phyloP scores from a whole-genome alignment of 2,888 invertebrate genomes.

The Xylophagus ater region DNA sequence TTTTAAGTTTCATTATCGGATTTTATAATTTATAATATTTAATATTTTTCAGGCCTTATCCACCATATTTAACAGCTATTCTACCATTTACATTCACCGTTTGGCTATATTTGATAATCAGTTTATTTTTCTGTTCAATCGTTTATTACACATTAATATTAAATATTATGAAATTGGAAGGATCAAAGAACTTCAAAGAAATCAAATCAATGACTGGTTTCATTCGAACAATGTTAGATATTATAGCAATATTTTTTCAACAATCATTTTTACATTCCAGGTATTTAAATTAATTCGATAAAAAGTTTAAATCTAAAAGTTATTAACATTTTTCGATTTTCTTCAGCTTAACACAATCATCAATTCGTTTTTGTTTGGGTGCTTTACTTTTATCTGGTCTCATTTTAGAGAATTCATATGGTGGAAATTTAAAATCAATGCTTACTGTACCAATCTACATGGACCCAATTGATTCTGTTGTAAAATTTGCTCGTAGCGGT shows the following conservation, averaged over 20 bases:
- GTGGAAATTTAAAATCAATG: constrained; percentile 33
- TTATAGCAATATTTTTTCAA: constrained; percentile 33
- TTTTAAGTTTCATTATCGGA: too few relatives aligned
- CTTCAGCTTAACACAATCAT: constrained; percentile 25
- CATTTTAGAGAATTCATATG: constrained; percentile 34
- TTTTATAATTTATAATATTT: background rate
- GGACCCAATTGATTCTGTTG: constrained; percentile 29
- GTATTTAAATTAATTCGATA: constrained; percentile 17
- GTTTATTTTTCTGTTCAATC: constrained; percentile 24
- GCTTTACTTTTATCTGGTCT: constrained; percentile 30
- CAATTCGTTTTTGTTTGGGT: constrained; percentile 29
- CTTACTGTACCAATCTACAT: constrained; percentile 31
- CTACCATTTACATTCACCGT: constrained; percentile 27
- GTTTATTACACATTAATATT: too few relatives aligned
- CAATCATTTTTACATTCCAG: constrained; percentile 28
- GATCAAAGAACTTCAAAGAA: background rate
- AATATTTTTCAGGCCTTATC: constrained; percentile 23
- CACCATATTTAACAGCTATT: constrained; percentile 30
- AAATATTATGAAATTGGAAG: constrained; percentile 11
- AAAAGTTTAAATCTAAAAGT: background rate
- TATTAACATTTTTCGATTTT: background rate
- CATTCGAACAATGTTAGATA: constrained; percentile 17
- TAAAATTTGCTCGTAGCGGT: constrained; percentile 27
- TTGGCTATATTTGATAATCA: constrained; percentile 21
- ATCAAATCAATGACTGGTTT: background rate